These are phyloP conservation scores for Ellobius talpinus DNA, from an alignment of 2,113 vertebrate genomes.

Conservation along the genomic window DNA sequence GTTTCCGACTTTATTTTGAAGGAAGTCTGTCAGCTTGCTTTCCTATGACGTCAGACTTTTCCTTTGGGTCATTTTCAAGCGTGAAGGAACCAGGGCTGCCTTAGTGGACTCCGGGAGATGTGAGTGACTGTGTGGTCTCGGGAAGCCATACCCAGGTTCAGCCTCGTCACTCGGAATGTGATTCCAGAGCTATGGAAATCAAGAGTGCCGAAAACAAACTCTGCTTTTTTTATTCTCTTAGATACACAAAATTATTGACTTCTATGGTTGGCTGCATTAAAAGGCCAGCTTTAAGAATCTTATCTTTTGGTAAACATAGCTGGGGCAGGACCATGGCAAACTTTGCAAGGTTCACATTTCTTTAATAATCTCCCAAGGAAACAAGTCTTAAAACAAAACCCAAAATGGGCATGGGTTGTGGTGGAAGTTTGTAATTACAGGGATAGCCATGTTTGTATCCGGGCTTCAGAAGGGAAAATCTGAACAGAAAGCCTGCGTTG, in stretches of 20 bases:
- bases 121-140: not conserved
- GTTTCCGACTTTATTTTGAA: slow-evolving; percentile 10
- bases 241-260: slow-evolving; percentile 26
- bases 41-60: not conserved
- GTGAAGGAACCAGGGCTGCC: not conserved
- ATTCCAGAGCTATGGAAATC: slow-evolving; percentile 28
- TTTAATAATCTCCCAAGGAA: slow-evolving; percentile 50
- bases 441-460: slow-evolving; percentile 23
- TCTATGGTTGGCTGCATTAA: not conserved
- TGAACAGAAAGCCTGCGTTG: slow-evolving; percentile 10
- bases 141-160: slow-evolving; percentile 25
- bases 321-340: not conserved
- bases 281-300: slow-evolving; percentile 41
- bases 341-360: slow-evolving; percentile 14
- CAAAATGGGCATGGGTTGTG: not conserved
- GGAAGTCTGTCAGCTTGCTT: not conserved
- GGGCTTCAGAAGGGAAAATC: not conserved
- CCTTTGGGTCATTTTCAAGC: not conserved
- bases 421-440: not conserved
- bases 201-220: not conserved
- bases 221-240: not conserved
- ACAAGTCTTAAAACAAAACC: slow-evolving; percentile 18
- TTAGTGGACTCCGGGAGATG: not conserved
- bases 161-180: slow-evolving; percentile 42
- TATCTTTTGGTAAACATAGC: slow-evolving; percentile 49